Evolutionary conservation across 2,888 invertebrate species (phyloP).

Genomic region (Drosophila mimica): DNA sequence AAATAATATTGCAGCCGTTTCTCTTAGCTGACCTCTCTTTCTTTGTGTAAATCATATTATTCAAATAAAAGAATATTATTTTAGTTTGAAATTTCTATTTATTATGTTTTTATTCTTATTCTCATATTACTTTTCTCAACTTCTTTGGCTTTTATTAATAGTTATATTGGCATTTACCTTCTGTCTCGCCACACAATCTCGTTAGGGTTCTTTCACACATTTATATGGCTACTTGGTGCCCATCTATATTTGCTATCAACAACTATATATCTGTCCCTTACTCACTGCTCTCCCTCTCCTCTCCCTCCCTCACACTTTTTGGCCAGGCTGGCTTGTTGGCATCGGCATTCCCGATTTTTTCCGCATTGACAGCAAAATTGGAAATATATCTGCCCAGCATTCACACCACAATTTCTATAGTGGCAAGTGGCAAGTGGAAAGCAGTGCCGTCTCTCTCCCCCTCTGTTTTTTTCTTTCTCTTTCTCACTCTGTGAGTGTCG

Average conservation of each 20-base stretch:
- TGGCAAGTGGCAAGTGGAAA: not conserved
- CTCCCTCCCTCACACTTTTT: not conserved
- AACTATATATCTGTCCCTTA: slow-evolving; percentile 16
- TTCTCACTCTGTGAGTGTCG: slow-evolving; percentile 35
- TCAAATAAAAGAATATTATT: not conserved
- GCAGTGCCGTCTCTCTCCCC: not conserved
- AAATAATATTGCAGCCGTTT: not conserved
- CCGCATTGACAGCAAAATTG: slow-evolving; percentile 79
- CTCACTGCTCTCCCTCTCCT: not conserved
- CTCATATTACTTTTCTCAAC: not conserved
- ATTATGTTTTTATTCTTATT: not conserved
- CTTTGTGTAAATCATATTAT: not conserved
- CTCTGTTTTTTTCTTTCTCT: not conserved
- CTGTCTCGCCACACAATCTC: slow-evolving; percentile 12
- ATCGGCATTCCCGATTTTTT: slow-evolving; percentile 65
- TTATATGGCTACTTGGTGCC: slow-evolving; percentile 61
- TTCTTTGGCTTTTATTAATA: not conserved
- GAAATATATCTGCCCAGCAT: slow-evolving; percentile 77
- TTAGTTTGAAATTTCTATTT: not conserved
- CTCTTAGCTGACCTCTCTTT: not conserved
- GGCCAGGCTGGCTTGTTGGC: slow-evolving; percentile 17
- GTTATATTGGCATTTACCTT: not conserved
- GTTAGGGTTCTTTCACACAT: slow-evolving; percentile 53
- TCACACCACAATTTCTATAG: slow-evolving; percentile 59
- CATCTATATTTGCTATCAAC: slow-evolving; percentile 53